Percentiles rank a stretch among this genome's conserved stretches.
Conservation (phyloP, 1,140 invertebrate species). For the Amyelois transitella region DNA sequence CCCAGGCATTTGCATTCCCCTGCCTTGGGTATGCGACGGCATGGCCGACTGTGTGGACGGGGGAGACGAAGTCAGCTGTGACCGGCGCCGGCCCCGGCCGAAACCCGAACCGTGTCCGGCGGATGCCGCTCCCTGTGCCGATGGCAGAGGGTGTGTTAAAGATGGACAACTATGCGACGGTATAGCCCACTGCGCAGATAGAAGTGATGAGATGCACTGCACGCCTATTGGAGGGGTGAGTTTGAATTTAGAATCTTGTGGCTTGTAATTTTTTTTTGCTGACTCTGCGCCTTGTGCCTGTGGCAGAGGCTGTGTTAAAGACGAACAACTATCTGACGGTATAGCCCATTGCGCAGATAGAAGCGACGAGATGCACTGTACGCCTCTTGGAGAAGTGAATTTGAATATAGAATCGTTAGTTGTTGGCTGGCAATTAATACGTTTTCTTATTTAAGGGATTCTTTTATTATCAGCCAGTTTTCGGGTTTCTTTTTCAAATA, state of each 20-base stretch:
- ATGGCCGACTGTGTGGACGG: constrained; percentile 80
- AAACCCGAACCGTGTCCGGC: constrained; percentile 34
- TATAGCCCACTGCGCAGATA: constrained; percentile 80
- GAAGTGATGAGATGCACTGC: constrained; percentile 83
- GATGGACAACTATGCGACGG: constrained; percentile 77
- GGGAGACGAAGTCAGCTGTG: constrained; percentile 84
- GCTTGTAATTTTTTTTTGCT: no score
- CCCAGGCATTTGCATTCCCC: constrained; percentile 85
- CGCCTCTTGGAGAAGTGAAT: not conserved
- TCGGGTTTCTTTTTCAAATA: no score
- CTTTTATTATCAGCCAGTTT: no score
- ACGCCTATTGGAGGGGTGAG: not conserved
- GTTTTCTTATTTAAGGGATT: no score
- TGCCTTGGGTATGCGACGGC: constrained; percentile 87
- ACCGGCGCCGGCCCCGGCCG: constrained; percentile 65
- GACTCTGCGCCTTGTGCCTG: constrained; percentile 52
- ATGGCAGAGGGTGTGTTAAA: constrained; percentile 36
- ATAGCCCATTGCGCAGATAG: constrained; percentile 81
- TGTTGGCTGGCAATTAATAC: no score
- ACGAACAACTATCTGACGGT: constrained; percentile 77
- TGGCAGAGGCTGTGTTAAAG: constrained; percentile 33
- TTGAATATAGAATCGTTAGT: no score
- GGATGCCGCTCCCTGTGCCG: constrained; percentile 49
- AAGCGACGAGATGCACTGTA: constrained; percentile 82
- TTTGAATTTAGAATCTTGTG: no score